phyloP scores from a whole-genome alignment of 2,888 invertebrate genomes.

The Nomada lathburiana region DNA sequence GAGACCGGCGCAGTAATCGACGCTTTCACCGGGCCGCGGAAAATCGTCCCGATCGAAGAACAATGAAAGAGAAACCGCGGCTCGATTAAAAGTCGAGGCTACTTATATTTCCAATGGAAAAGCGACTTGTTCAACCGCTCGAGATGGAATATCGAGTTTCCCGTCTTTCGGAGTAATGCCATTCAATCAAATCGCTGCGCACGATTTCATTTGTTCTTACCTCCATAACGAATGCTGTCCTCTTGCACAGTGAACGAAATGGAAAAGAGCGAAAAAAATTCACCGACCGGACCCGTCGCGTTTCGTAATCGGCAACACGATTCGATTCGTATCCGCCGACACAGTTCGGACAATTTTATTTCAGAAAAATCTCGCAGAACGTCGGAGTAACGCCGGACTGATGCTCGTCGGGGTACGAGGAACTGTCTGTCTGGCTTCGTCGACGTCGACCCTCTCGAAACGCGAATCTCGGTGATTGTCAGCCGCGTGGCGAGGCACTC shows the following conservation, averaged over 20 bases:
- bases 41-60: background rate
- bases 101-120: too few relatives aligned
- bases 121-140: too few relatives aligned
- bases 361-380: background rate
- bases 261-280: too few relatives aligned
- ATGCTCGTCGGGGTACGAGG: background rate
- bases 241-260: too few relatives aligned
- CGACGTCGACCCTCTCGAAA: slow-evolving; percentile 2
- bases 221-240: slow-evolving; percentile 63
- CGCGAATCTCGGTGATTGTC: slow-evolving; percentile 19
- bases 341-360: background rate
- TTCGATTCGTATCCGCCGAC: too few relatives aligned
- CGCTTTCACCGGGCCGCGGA: slow-evolving; percentile 34
- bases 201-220: slow-evolving; percentile 53
- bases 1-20: background rate
- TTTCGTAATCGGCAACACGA: too few relatives aligned
- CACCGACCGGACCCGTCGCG: too few relatives aligned
- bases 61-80: slow-evolving; percentile 15
- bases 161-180: too few relatives aligned
- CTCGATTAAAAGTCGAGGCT: background rate
- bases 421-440: slow-evolving; percentile 6
- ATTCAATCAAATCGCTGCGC: background rate
- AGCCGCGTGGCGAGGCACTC: slow-evolving; percentile 42
- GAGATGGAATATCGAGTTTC: too few relatives aligned
- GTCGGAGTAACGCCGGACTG: background rate